Conservation (phyloP, 2,797 vertebrate species). For the Epinephelus malabaricus region DNA sequence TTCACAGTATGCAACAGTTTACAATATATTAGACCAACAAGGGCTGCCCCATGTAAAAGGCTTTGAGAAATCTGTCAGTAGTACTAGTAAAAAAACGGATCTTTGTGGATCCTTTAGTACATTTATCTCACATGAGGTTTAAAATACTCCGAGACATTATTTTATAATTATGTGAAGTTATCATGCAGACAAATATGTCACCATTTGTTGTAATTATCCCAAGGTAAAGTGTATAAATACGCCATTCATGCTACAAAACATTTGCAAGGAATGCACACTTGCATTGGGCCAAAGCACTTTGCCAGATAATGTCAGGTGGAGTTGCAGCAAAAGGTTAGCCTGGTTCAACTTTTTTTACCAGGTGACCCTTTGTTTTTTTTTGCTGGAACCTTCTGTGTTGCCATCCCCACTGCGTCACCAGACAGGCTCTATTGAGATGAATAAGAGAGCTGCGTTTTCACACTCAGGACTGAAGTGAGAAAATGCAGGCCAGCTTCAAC, state of each 20-base stretch:
- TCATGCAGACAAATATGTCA: neutral
- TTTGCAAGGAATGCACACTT: neutral
- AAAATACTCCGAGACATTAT: too few species aligned
- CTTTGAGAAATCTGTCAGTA: neutral
- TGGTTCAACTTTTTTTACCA: neutral
- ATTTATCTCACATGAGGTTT: neutral
- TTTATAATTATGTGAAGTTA: constrained; percentile 2
- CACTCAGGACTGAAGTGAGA: neutral
- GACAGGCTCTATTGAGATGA: neutral
- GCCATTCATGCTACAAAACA: neutral
- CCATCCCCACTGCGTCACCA: too few species aligned
- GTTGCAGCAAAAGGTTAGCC: neutral
- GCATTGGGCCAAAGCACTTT: too few species aligned
- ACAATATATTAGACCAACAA: too few species aligned
- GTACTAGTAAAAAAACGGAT: neutral
- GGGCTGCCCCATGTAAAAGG: neutral
- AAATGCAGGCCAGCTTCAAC: too few species aligned
- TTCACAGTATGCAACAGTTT: constrained; percentile 4
- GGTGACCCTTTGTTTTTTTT: neutral
- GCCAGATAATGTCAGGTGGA: neutral
- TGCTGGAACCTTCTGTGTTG: neutral
- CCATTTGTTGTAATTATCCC: neutral
- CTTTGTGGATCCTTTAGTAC: neutral
- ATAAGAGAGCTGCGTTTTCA: neutral
- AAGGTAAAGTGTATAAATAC: neutral